Percentiles rank a stretch among this genome's conserved stretches.
Evolutionary conservation across 2,888 invertebrate genomes (phyloP).

Genomic region (Rhamnusium bicolor): DNA sequence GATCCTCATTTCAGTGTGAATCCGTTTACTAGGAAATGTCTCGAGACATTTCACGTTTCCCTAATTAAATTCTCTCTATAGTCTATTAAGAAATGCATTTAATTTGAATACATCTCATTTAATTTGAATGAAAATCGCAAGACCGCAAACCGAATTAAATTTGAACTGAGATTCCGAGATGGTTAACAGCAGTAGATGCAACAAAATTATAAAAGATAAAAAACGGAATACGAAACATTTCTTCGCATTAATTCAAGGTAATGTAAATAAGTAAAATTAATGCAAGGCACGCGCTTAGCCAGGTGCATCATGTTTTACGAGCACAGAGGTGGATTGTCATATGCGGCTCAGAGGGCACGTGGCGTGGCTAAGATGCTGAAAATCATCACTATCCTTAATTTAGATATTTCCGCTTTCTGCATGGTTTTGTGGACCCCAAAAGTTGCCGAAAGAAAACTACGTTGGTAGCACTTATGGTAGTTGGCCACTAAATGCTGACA

Average conservation of each 20-base stretch:
- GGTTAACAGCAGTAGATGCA: background rate
- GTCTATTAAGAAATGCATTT: conserved; percentile 28
- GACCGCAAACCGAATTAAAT: background rate
- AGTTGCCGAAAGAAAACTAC: background rate
- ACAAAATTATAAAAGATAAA: background rate
- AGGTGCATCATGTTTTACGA: conserved; percentile 10
- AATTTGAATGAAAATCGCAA: conserved; percentile 7
- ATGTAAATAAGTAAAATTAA: conserved; percentile 27
- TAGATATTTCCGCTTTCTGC: background rate
- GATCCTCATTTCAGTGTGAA: background rate
- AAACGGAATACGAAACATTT: conserved; percentile 8
- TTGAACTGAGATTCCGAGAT: background rate
- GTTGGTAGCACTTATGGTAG: background rate
- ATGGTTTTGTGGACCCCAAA: background rate
- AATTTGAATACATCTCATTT: conserved; percentile 26
- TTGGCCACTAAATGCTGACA: background rate
- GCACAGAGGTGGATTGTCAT: background rate
- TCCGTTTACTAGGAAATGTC: conserved; percentile 10
- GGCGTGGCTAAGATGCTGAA: background rate
- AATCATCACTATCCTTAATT: too few species aligned
- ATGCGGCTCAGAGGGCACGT: background rate
- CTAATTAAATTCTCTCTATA: conserved; percentile 27
- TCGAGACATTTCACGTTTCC: conserved; percentile 14
- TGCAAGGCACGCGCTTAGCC: conserved; percentile 9
- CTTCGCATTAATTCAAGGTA: conserved; percentile 28